phyloP scores from a whole-genome alignment of 2,888 invertebrate species.

The Tetropium fuscum region DNA sequence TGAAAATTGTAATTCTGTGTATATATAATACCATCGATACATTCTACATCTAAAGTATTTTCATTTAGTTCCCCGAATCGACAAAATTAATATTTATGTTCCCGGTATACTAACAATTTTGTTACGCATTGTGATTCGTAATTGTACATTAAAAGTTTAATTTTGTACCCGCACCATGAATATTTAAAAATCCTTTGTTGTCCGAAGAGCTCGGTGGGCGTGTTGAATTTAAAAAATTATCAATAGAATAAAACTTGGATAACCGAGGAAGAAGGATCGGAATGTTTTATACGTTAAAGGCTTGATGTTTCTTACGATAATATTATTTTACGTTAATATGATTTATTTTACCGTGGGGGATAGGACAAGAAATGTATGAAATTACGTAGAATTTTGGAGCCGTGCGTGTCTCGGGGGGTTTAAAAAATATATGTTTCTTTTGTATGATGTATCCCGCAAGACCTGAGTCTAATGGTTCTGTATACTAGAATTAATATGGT shows the following conservation, averaged over 20 bases:
- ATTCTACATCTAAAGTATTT: background rate
- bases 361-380: background rate
- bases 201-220: background rate
- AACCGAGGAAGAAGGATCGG: background rate
- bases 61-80: background rate
- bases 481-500: conserved; percentile 1
- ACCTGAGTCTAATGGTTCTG: background rate
- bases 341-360: conserved; percentile 9
- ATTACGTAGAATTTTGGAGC: conserved; percentile 10
- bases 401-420: background rate
- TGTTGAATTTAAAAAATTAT: conserved; percentile 2
- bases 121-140: conserved; percentile 30
- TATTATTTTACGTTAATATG: conserved; percentile 3
- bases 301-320: conserved; percentile 6
- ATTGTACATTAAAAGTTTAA: conserved; percentile 32
- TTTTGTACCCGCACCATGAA: conserved; percentile 27
- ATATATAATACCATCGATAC: no score
- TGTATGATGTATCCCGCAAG: background rate
- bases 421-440: conserved; percentile 1
- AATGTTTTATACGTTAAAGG: background rate
- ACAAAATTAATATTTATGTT: conserved; percentile 28
- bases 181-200: conserved; percentile 11
- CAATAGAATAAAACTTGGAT: background rate
- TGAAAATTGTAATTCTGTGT: no score
- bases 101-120: conserved; percentile 27